Base-by-base conservation (phyloP, 2,888 invertebrate species). In the Eupeodes latifasciatus region DNA sequence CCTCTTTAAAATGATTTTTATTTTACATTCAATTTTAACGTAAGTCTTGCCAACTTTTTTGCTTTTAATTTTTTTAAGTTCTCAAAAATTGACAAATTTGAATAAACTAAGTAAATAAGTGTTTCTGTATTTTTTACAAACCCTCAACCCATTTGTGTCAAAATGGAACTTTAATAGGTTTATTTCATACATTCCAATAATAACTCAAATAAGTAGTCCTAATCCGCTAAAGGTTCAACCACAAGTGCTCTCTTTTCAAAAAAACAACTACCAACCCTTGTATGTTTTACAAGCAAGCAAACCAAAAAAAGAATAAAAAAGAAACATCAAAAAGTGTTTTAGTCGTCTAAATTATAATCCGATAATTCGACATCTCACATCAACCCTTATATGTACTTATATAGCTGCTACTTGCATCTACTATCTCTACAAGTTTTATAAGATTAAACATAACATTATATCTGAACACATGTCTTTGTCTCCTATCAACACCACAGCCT, bases 361-460 rank as follows among this genome's bases (percentile, higher is more conserved):
- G 27, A 78, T 85, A 85, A 88, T 57, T 72, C 59, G 72, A 81
- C 74, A 75, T 71, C 85, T 75, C 77, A 75, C 74, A 12, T 81
- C 85, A 81, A 66, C 67, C 74, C 62, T 44, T 44, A 2, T 44
- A 2, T 53, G 19, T 77, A 69, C 55, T 5, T 19, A 10, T 3
- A 1, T 55, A 27, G 27, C 27, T 27, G 27, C 27, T 27, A 27
- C 27, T 27, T 27, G 27, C 27, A 27, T 27, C 27, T 27, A 40
- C 40, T 9, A 40, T 40, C 40, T 34, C 19, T 14, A 62, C 55
- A 47, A 66, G 67, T 78, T 27, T 27, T 69, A 81, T 53, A 14
- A 75, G 88, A 88, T 88, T 85, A 88, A 78, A 79, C 78, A 78
- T 57, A 81, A 85, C 74, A 85, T 85, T 81, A 88, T 81, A 88